Base-by-base conservation (phyloP, 1,140 invertebrate species). In the Physella acuta region DNA sequence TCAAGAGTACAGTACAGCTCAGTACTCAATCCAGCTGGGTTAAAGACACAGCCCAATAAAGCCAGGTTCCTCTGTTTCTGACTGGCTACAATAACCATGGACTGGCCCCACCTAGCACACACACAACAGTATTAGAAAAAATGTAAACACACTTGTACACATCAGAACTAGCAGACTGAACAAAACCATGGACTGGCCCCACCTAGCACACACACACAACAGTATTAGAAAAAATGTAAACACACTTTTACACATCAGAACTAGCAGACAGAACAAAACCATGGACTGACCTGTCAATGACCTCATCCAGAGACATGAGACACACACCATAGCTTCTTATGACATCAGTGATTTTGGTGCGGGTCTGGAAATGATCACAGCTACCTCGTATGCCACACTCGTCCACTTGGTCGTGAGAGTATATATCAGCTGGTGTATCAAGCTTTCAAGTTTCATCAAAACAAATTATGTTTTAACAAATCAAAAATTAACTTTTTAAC, bases 1-100 rank as follows among this genome's bases (percentile, higher is more conserved):
- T 94, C 93, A 34, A 93, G 81, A 30, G 94, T 85, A 73, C 90
- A 90, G 78, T 92, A 94, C 11, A 87, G 81, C 3, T 87, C 61
- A 1, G 85, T 85, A 24, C 92, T 67, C 34, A 89, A 86, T 11
- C 88, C 73, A 3, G 79, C 79, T n/a, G 89, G 88, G 77, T 88
- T 87, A 37, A 82, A 75, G 17, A 85, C 79, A 11, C 30, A 56
- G 28, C 86, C 87, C 36, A 90, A 84, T 30, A 94, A 77, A 0
- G 89, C 88, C 61, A 83, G 77, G 61, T 87, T 86, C 60, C 93
- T 84, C 14, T 88, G 73, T 33, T 84, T 76, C 81, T 93, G 92
- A 37, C 86, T 88, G 14, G 91, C 92, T 4, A 94, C 92, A 52
- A 93, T 86, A 0, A 93, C 90, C 28, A 94, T 82, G 70, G 81